phyloP scores from a whole-genome alignment of 2,888 invertebrate genomes.

The Rhamnusium bicolor region DNA sequence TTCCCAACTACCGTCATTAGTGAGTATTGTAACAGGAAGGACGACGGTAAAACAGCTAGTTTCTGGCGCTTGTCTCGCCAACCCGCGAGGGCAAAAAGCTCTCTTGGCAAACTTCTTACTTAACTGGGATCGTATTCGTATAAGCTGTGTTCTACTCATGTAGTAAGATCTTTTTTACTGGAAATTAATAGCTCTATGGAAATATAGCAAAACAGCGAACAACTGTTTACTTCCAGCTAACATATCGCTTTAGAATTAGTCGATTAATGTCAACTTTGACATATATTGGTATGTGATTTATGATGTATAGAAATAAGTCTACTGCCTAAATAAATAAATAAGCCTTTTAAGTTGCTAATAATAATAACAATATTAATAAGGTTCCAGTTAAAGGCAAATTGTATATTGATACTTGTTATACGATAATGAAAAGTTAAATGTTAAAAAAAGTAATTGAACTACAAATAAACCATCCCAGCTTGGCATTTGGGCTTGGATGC shows the following conservation, averaged over 20 bases:
- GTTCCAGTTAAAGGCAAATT: too few species aligned
- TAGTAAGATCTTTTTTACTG: neutral
- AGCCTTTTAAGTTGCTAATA: too few species aligned
- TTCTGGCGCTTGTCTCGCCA: constrained; percentile 36
- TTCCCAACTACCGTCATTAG: constrained; percentile 52
- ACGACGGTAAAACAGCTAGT: constrained; percentile 43
- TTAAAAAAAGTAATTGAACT: too few species aligned
- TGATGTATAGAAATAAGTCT: neutral
- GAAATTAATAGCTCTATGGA: constrained; percentile 16
- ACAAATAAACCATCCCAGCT: too few species aligned
- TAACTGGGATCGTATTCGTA: neutral
- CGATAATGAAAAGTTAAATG: too few species aligned
- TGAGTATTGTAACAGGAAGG: constrained; percentile 51
- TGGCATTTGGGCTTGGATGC: too few species aligned
- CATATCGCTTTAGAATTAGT: neutral
- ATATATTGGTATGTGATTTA: neutral
- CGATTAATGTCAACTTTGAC: neutral
- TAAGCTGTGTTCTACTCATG: neutral
- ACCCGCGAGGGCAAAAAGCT: neutral
- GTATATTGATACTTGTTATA: too few species aligned
- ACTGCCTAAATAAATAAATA: neutral
- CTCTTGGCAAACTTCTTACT: constrained; percentile 20
- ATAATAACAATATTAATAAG: too few species aligned
- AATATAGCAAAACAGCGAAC: constrained; percentile 9
- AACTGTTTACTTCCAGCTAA: neutral